Evolutionary conservation across 2,888 invertebrate genomes (phyloP).

Genomic region (Drosophila niveifrons): DNA sequence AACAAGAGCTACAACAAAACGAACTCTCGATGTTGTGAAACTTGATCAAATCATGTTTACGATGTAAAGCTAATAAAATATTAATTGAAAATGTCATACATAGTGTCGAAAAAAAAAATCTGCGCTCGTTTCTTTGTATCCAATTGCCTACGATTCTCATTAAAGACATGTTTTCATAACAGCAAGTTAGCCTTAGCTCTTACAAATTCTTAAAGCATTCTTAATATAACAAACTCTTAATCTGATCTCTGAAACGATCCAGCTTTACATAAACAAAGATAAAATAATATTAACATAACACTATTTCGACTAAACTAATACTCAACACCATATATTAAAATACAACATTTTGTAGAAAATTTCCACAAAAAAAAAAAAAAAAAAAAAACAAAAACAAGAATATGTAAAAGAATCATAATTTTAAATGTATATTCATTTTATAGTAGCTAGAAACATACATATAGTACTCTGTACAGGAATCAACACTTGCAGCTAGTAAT

Average conservation of each 20-base stretch:
- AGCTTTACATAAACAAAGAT: slow-evolving; percentile 52
- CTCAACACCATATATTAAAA: slow-evolving; percentile 65
- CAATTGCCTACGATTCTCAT: slow-evolving; percentile 11
- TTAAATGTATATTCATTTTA: slow-evolving; percentile 74
- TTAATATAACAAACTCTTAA: slow-evolving; percentile 6
- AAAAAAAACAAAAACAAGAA: slow-evolving; percentile 20
- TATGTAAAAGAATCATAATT: slow-evolving; percentile 54
- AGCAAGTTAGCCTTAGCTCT: not conserved
- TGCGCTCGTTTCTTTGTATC: slow-evolving; percentile 24
- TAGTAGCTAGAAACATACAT: slow-evolving; percentile 71
- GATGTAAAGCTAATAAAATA: slow-evolving; percentile 59
- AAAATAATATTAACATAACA: slow-evolving; percentile 33
- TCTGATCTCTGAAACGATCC: slow-evolving; percentile 32
- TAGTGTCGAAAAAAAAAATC: slow-evolving; percentile 38
- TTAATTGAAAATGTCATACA: slow-evolving; percentile 30
- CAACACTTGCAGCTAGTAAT: slow-evolving; percentile 71
- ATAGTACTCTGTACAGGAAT: slow-evolving; percentile 74
- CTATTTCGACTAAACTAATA: slow-evolving; percentile 59
- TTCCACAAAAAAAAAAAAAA: slow-evolving; percentile 38
- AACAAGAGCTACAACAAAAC: slow-evolving; percentile 78
- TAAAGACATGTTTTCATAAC: not conserved
- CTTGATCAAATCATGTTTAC: slow-evolving; percentile 84
- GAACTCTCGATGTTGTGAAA: slow-evolving; percentile 86
- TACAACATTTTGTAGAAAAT: slow-evolving; percentile 73
- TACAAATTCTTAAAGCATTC: slow-evolving; percentile 12